These are phyloP conservation scores for Drosophila kambysellisi DNA, from an alignment of 2,888 invertebrate species.

Conservation along the genomic window DNA sequence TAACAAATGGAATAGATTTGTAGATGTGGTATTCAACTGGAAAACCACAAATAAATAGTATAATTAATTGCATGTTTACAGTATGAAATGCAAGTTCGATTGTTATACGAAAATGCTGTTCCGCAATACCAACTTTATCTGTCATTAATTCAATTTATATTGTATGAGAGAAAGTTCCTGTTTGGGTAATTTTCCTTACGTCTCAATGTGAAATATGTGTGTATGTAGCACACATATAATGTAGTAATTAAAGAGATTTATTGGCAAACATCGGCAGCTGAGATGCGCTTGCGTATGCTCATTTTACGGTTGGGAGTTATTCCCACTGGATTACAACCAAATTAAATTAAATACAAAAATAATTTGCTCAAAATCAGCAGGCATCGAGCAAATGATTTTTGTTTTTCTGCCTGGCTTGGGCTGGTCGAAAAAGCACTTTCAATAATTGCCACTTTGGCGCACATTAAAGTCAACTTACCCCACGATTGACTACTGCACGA, in stretches of 20 bases:
- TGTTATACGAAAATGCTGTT: neutral
- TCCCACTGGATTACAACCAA: slow-evolving; percentile 51
- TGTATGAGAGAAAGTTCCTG: neutral
- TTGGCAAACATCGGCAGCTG: slow-evolving; percentile 8
- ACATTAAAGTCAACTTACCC: slow-evolving; percentile 79
- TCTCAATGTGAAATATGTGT: slow-evolving; percentile 1
- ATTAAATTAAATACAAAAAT: slow-evolving; percentile 80
- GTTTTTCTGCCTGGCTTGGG: slow-evolving; percentile 33
- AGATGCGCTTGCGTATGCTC: neutral
- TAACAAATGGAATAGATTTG: neutral
- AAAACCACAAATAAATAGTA: neutral
- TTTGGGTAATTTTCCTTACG: neutral
- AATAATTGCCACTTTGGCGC: slow-evolving; percentile 80
- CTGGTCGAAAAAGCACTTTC: slow-evolving; percentile 71
- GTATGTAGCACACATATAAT: neutral
- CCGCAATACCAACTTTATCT: neutral
- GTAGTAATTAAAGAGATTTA: slow-evolving; percentile 2
- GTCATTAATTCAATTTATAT: neutral
- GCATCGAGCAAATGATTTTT: slow-evolving; percentile 62
- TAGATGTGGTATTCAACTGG: neutral
- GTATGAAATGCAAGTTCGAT: neutral
- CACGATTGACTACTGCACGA: slow-evolving; percentile 72
- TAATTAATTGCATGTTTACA: neutral
- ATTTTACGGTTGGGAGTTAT: neutral
- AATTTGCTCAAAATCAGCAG: slow-evolving; percentile 75